Evolutionary conservation across 2,797 vertebrate species (phyloP).

Genomic region (Danio kyathit): DNA sequence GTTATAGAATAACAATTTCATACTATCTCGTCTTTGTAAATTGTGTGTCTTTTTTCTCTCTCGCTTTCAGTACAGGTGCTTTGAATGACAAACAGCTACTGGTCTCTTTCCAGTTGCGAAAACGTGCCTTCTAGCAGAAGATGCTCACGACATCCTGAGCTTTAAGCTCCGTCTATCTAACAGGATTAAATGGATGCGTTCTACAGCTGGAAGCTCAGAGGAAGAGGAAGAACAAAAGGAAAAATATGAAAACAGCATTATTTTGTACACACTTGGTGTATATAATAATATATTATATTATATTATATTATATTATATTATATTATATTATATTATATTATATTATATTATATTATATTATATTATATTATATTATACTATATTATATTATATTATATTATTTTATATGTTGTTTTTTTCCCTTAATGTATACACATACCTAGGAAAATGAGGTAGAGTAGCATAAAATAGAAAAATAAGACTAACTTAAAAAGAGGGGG

Average conservation of each 20-base stretch:
- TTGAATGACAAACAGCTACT: constrained; percentile 29
- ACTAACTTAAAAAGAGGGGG: background rate
- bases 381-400: too few species aligned
- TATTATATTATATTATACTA: too few species aligned
- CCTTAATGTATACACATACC: background rate
- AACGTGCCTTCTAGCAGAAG: constrained; percentile 17
- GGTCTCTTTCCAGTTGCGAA: constrained; percentile 23
- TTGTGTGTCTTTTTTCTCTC: background rate
- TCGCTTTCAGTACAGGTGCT: constrained; percentile 7
- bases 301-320: too few species aligned
- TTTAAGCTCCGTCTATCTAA: constrained; percentile 19
- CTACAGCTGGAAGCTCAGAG: constrained; percentile 27
- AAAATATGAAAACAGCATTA: background rate
- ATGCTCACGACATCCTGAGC: background rate
- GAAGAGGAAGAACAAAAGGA: background rate
- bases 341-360: too few species aligned
- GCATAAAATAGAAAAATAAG: background rate
- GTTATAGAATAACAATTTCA: constrained; percentile 21
- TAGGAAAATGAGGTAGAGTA: background rate
- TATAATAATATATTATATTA: background rate
- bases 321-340: too few species aligned
- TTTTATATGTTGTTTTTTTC: too few species aligned
- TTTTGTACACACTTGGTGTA: background rate
- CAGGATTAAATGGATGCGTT: constrained; percentile 36
- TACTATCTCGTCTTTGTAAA: constrained; percentile 12